These are phyloP conservation scores for Parnassius glacialis DNA, from an alignment of 2,888 invertebrate species.

Conservation along the genomic window DNA sequence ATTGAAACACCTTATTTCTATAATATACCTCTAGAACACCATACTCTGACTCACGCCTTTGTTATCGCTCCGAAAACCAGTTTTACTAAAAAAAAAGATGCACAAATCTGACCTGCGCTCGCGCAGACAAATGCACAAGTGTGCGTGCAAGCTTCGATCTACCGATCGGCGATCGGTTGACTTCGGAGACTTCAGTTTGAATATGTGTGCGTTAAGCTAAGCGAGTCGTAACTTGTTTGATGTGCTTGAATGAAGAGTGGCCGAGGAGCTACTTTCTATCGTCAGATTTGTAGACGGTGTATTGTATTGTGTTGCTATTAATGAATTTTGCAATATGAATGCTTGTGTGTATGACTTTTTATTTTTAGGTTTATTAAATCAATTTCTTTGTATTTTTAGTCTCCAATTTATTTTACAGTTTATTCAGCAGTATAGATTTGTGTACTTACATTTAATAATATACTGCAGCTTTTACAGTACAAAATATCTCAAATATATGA, in stretches of 20 bases:
- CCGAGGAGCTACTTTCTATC: constrained; percentile 77
- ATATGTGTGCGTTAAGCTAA: constrained; percentile 51
- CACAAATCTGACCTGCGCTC: constrained; percentile 66
- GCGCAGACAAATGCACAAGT: constrained; percentile 43
- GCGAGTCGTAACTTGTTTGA: constrained; percentile 72
- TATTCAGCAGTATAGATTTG: too few species aligned
- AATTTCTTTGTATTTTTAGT: too few species aligned
- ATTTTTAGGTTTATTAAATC: neutral
- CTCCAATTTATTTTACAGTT: too few species aligned
- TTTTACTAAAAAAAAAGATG: constrained; percentile 61
- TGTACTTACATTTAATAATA: too few species aligned
- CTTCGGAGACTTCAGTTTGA: constrained; percentile 30
- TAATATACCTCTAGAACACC: constrained; percentile 38
- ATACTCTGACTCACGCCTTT: constrained; percentile 64
- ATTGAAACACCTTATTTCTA: constrained; percentile 5
- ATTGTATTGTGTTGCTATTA: constrained; percentile 47
- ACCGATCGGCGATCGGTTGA: constrained; percentile 27
- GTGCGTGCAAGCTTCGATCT: constrained; percentile 42
- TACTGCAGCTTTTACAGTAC: too few species aligned
- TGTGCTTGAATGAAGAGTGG: constrained; percentile 75
- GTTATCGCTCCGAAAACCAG: constrained; percentile 70
- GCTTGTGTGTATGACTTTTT: constrained; percentile 35
- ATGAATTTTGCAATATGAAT: constrained; percentile 39
- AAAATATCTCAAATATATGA: too few species aligned
- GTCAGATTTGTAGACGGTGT: constrained; percentile 48